A percentile compares a stretch with the other conserved stretches of the same genome.
phyloP scores from a whole-genome alignment of 1,140 invertebrate genomes.

The Penaeus japonicus region DNA sequence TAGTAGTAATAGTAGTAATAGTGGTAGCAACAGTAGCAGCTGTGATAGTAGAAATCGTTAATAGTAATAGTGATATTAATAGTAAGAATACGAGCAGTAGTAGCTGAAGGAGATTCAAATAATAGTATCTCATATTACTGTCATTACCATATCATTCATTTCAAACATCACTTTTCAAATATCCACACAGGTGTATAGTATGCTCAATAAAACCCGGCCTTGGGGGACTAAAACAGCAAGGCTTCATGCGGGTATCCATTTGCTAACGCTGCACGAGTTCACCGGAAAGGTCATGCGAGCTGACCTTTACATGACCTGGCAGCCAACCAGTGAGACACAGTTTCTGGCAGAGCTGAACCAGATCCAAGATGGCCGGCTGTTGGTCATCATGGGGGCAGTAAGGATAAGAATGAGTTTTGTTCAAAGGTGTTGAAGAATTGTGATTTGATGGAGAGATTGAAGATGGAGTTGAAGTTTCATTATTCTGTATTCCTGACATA shows the following conservation, averaged over 20 bases:
- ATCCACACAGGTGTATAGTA: slow-evolving; percentile 6
- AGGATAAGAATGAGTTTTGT: background rate
- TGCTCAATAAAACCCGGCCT: background rate
- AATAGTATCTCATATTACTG: too few species aligned
- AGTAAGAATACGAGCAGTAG: background rate
- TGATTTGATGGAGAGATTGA: background rate
- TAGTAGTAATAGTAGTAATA: too few species aligned
- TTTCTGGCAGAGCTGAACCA: background rate
- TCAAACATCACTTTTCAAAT: background rate
- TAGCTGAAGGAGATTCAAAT: too few species aligned
- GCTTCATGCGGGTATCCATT: slow-evolving; percentile 15
- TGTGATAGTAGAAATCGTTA: background rate
- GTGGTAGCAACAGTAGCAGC: background rate
- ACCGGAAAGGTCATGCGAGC: slow-evolving; percentile 3
- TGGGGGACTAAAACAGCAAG: background rate
- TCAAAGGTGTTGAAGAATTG: background rate
- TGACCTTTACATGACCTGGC: slow-evolving; percentile 16
- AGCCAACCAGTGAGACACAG: background rate
- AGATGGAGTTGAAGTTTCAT: background rate
- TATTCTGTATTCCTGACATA: too few species aligned
- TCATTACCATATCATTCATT: too few species aligned
- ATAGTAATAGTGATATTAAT: background rate
- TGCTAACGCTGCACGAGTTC: background rate
- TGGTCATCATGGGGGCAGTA: slow-evolving; percentile 3
- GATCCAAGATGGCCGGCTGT: background rate